A percentile compares a stretch with the other conserved stretches of the same genome.
Evolutionary conservation across 2,113 vertebrate genomes (phyloP).

Genomic region (Cyphomyrus discorhynchus): DNA sequence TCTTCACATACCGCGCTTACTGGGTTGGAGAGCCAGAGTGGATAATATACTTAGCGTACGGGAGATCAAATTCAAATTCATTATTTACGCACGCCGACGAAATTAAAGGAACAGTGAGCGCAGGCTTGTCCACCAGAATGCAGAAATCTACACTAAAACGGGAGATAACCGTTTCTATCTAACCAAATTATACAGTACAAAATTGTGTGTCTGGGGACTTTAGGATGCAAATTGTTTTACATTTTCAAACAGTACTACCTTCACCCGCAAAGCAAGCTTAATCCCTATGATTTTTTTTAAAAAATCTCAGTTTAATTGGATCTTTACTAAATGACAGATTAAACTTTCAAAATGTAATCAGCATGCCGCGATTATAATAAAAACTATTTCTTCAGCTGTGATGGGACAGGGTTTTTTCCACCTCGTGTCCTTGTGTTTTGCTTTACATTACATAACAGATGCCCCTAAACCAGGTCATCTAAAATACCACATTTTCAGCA

Average conservation of each 20-base stretch:
- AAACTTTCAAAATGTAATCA: background rate
- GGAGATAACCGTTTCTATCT: background rate
- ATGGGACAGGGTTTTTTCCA: background rate
- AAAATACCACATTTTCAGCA: background rate
- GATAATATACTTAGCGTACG: background rate
- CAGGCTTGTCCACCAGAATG: background rate
- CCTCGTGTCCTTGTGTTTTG: background rate
- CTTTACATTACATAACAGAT: background rate
- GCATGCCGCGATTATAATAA: background rate
- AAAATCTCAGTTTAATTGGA: background rate
- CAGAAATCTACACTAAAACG: background rate
- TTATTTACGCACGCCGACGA: background rate
- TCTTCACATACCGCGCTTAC: background rate
- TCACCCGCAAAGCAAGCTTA: background rate
- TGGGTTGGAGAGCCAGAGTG: background rate
- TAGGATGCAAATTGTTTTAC: background rate
- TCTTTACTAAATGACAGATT: background rate
- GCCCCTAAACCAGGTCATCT: background rate
- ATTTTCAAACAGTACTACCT: background rate
- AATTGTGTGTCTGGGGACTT: background rate
- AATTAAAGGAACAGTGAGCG: background rate
- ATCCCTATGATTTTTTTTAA: background rate
- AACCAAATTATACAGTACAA: background rate
- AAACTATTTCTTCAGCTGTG: background rate
- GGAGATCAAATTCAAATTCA: background rate